These are phyloP conservation scores for Trachelus tabidus DNA, from an alignment of 2,888 invertebrate species.

Conservation along the genomic window DNA sequence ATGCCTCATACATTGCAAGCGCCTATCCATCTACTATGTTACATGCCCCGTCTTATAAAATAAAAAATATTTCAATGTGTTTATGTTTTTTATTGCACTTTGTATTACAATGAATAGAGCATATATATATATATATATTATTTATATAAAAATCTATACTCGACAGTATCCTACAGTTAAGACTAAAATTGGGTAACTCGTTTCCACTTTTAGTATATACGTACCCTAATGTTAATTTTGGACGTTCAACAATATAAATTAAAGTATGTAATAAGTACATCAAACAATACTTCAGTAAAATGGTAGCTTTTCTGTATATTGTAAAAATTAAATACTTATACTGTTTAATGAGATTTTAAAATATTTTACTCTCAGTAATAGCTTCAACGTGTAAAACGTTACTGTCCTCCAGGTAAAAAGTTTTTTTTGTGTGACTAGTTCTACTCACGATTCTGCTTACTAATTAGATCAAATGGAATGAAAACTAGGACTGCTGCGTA, in stretches of 20 bases:
- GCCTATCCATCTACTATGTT: too few species aligned
- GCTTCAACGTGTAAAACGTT: background rate
- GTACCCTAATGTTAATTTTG: background rate
- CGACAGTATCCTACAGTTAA: background rate
- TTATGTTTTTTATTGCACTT: background rate
- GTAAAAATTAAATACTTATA: background rate
- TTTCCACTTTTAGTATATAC: background rate
- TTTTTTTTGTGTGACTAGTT: background rate
- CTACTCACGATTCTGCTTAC: background rate
- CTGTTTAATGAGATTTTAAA: background rate
- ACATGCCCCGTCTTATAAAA: background rate
- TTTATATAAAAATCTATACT: background rate
- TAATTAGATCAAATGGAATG: background rate
- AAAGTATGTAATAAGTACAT: background rate
- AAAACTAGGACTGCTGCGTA: conserved; percentile 28
- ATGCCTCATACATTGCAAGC: background rate
- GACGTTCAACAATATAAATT: background rate
- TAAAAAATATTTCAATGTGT: background rate
- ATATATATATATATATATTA: background rate
- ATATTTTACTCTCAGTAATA: background rate
- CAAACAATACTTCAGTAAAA: background rate
- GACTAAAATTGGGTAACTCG: background rate
- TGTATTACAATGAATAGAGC: background rate
- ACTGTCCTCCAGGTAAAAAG: background rate
- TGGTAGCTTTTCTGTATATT: background rate